phyloP scores from a whole-genome alignment of 1,140 invertebrate genomes.

The Battus philenor region DNA sequence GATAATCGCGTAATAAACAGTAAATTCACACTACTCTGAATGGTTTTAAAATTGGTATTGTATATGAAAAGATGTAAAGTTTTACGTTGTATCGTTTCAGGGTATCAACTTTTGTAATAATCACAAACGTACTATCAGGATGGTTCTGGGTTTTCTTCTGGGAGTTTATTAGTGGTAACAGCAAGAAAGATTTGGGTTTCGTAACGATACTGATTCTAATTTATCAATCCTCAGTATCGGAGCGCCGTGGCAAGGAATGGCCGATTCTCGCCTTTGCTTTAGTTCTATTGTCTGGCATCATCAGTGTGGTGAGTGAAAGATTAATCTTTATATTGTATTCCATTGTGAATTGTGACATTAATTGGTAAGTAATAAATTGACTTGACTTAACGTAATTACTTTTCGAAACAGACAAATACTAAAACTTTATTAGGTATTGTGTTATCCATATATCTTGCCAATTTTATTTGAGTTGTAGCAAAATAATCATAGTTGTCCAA shows the following conservation, averaged over 20 bases:
- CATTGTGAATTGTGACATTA: not conserved
- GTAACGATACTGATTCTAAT: constrained; percentile 59
- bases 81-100: constrained; percentile 35
- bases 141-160: constrained; percentile 64
- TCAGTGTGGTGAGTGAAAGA: constrained; percentile 55
- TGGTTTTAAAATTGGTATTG: no score
- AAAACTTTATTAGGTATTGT: no score
- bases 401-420: no score
- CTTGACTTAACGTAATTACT: no score
- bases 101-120: constrained; percentile 50
- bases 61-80: no score
- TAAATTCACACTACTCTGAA: no score
- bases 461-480: no score
- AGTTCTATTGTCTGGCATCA: constrained; percentile 51
- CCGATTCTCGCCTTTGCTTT: constrained; percentile 46
- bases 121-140: constrained; percentile 49
- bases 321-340: no score
- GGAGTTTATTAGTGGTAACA: constrained; percentile 45
- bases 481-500: no score
- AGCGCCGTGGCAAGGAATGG: constrained; percentile 51
- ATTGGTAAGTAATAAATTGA: no score
- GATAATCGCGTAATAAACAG: no score
- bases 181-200: constrained; percentile 47
- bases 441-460: no score
- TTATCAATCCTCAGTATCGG: constrained; percentile 60